A percentile compares a stretch with the other conserved stretches of the same genome.
Evolutionary conservation across 2,113 vertebrate species (phyloP).

Genomic region (Morphnarchus princeps): DNA sequence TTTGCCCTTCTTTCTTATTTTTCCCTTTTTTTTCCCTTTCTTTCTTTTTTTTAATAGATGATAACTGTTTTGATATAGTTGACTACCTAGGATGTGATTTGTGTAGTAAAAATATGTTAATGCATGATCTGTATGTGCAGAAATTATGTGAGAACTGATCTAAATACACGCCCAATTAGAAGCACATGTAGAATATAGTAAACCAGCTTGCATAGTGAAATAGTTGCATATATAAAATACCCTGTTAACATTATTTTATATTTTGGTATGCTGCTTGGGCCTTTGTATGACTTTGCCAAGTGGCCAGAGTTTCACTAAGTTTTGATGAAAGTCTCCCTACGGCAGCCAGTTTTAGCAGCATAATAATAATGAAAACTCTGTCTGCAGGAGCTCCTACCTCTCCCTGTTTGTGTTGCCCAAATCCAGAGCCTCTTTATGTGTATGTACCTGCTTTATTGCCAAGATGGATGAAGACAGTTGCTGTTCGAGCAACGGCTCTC

Average conservation of each 20-base stretch:
- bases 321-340: background rate
- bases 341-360: background rate
- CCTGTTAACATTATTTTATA: background rate
- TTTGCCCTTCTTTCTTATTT: fast-evolving
- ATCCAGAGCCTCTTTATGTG: background rate
- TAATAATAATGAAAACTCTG: background rate
- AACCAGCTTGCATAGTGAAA: background rate
- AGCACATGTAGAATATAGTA: background rate
- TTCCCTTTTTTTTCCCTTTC: fast-evolving
- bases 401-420: background rate
- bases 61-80: background rate
- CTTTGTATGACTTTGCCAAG: background rate
- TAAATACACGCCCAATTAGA: background rate
- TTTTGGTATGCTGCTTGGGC: background rate
- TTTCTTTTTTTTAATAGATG: background rate
- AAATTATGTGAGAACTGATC: background rate
- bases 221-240: background rate
- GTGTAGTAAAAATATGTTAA: background rate
- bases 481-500: fast-evolving
- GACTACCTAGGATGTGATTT: background rate
- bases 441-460: fast-evolving
- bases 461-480: background rate
- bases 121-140: background rate
- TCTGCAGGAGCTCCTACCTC: background rate
- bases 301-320: background rate